Base-by-base conservation (phyloP, 2,113 vertebrate genomes). In the Phylloscopus trochiloides region DNA sequence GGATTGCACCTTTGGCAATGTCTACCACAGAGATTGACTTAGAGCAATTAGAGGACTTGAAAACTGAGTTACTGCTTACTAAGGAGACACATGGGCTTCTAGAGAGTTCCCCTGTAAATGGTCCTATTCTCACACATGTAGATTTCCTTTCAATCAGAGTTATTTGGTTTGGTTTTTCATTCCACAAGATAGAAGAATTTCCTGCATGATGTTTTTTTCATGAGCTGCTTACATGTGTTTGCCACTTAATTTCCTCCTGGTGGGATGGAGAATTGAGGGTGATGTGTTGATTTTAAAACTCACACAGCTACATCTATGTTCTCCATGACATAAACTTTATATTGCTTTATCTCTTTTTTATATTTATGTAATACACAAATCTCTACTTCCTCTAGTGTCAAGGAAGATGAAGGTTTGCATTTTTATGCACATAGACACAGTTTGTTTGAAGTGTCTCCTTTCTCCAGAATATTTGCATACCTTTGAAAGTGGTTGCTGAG, bases 381-480 rank as follows among this genome's bases (percentile, higher is more conserved):
- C 79, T 96, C 86, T n/a, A 62, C 62, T 98, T 95, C 90, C 90
- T 94, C 74, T 62, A 48, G 50, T 82, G 58, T 86, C 83, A 97
- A 86, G 87, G n/a, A 79, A 54, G 72, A 26, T 79, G 61, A 90
- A 97, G 42, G 34, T 78, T 80, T 51, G 45, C 42, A 9, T 90
- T 92, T 90, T 96, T 86, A 85, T 52, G 68, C 68, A 36, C 45
- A 38, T 34, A 59, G 57, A 78, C 17, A 77, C 26, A 28, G 7
- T 65, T 47, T 94, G 61, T 68, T 84, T 87, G 57, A 95, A 85
- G 71, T 52, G 12, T 36, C 32, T 87, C 3, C 62, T 86, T 76
- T 83, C 71, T 95, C 31, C 34, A 70, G 54, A 62, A 42, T 36
- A 43, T 68, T 68, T 82, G 29, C 31, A 51, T 72, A 19, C 42